phyloP scores from a whole-genome alignment of 2,888 invertebrate genomes.

The Scaptomyza polygonia region DNA sequence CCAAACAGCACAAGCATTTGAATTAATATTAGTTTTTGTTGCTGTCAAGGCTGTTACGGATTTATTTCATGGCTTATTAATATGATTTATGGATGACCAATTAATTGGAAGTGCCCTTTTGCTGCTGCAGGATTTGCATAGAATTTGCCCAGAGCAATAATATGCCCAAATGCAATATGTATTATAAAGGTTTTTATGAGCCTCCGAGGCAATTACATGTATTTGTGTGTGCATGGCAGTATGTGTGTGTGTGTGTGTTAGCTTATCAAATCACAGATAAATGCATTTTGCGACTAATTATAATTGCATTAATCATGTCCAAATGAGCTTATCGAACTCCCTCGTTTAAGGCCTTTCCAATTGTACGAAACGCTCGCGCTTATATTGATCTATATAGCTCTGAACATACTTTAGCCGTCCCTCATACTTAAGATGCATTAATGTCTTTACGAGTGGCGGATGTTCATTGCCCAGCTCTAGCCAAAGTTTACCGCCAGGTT shows the following conservation, averaged over 20 bases:
- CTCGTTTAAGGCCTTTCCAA: slow-evolving; percentile 83
- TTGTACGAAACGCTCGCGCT: slow-evolving; percentile 86
- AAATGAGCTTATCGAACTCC: background rate
- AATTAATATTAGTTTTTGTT: slow-evolving; percentile 20
- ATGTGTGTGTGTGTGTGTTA: slow-evolving; percentile 18
- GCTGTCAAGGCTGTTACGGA: slow-evolving; percentile 15
- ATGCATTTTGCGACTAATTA: slow-evolving; percentile 53
- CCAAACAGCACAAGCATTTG: slow-evolving; percentile 5
- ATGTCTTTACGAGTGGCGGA: slow-evolving; percentile 85
- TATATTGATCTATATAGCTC: slow-evolving; percentile 86
- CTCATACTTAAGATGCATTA: slow-evolving; percentile 83
- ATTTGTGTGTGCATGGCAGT: too few species aligned
- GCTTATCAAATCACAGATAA: slow-evolving; percentile 64
- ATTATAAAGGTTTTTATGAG: slow-evolving; percentile 28
- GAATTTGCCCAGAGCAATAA: slow-evolving; percentile 47
- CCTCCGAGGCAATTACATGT: slow-evolving; percentile 49
- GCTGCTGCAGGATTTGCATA: slow-evolving; percentile 23
- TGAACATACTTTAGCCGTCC: slow-evolving; percentile 83
- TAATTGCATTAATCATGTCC: slow-evolving; percentile 57
- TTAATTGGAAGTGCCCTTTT: slow-evolving; percentile 41
- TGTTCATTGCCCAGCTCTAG: slow-evolving; percentile 87
- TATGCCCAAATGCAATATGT: slow-evolving; percentile 26
- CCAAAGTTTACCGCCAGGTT: slow-evolving; percentile 85
- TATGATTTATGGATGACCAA: slow-evolving; percentile 63
- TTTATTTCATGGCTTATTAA: slow-evolving; percentile 49